phyloP scores from a whole-genome alignment of 2,888 invertebrate species.

The Eudasyphora cyanicolor region DNA sequence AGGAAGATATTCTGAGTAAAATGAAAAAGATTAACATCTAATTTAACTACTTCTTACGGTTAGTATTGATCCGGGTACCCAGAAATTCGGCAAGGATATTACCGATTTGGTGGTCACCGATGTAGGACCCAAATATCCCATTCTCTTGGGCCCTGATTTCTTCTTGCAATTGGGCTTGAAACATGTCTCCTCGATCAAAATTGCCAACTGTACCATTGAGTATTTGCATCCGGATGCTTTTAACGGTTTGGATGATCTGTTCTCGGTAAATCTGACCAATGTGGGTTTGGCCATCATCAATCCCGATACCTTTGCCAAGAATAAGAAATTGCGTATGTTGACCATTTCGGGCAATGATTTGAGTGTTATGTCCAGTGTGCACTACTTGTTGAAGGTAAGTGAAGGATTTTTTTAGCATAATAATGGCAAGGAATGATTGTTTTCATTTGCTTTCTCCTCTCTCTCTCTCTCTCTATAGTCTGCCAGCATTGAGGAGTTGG shows the following conservation, averaged over 20 bases:
- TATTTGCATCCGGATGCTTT: slow-evolving; percentile 86
- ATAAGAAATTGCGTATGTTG: slow-evolving; percentile 84
- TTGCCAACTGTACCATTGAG: slow-evolving; percentile 86
- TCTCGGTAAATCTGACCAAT: slow-evolving; percentile 86
- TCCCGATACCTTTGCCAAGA: slow-evolving; percentile 86
- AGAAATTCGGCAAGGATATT: slow-evolving; percentile 85
- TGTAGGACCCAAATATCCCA: slow-evolving; percentile 82
- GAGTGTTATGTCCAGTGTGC: slow-evolving; percentile 77
- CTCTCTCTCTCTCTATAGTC: slow-evolving; percentile 73
- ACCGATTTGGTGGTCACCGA: slow-evolving; percentile 85
- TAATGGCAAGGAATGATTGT: not conserved
- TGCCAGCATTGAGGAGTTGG: slow-evolving; percentile 85
- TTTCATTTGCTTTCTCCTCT: not conserved
- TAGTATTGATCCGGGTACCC: slow-evolving; percentile 83
- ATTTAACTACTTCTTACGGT: not conserved
- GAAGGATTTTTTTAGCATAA: too few species aligned
- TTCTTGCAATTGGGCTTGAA: slow-evolving; percentile 84
- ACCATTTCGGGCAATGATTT: slow-evolving; percentile 86
- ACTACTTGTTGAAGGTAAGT: slow-evolving; percentile 75
- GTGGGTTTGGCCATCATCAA: slow-evolving; percentile 85
- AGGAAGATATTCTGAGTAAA: not conserved
- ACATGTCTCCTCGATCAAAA: slow-evolving; percentile 85
- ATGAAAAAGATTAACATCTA: not conserved
- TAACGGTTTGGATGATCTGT: slow-evolving; percentile 84
- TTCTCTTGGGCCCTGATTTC: slow-evolving; percentile 83